These are phyloP conservation scores for Characodon lateralis DNA, from an alignment of 2,797 vertebrate species.

Conservation along the genomic window DNA sequence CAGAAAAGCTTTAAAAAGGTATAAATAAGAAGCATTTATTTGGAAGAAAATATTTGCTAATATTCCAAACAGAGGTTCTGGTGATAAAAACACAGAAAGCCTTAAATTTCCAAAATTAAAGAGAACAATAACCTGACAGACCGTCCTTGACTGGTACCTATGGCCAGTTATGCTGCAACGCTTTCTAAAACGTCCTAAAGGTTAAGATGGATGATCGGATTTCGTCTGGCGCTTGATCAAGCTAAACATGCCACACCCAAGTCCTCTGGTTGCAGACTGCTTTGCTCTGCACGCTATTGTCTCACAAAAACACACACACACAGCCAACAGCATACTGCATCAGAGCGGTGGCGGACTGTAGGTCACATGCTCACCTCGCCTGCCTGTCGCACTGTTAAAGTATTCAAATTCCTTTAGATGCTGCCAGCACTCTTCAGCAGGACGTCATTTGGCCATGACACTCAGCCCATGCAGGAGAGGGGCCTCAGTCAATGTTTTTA, in stretches of 20 bases:
- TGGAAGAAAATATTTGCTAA: not conserved
- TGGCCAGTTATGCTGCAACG: not conserved
- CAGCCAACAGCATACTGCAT: conserved; percentile 45
- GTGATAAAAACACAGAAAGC: not conserved
- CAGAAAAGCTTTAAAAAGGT: conserved; percentile 2
- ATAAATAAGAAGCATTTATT: not conserved
- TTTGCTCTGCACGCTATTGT: conserved; percentile 67
- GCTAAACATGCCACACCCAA: conserved; percentile 61
- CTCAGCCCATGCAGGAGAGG: conserved; percentile 10
- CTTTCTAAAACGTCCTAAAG: conserved; percentile 1
- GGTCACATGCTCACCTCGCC: conserved; percentile 45
- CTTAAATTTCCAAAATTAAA: not conserved
- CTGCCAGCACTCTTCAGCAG: conserved; percentile 41
- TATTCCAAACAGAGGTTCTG: not conserved
- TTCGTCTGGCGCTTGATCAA: not conserved
- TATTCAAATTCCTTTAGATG: conserved; percentile 59
- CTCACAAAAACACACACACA: conserved; percentile 27
- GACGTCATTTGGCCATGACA: conserved; percentile 40
- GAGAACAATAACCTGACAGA: not conserved
- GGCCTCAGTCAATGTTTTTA: conserved; percentile 30
- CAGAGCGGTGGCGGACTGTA: conserved; percentile 49
- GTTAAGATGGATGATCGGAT: not conserved
- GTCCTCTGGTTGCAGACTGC: conserved; percentile 62
- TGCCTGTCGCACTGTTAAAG: conserved; percentile 20
- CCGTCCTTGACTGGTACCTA: not conserved